These are phyloP conservation scores for Drosophila azteca DNA, from an alignment of 1,140 invertebrate genomes.

Conservation along the genomic window DNA sequence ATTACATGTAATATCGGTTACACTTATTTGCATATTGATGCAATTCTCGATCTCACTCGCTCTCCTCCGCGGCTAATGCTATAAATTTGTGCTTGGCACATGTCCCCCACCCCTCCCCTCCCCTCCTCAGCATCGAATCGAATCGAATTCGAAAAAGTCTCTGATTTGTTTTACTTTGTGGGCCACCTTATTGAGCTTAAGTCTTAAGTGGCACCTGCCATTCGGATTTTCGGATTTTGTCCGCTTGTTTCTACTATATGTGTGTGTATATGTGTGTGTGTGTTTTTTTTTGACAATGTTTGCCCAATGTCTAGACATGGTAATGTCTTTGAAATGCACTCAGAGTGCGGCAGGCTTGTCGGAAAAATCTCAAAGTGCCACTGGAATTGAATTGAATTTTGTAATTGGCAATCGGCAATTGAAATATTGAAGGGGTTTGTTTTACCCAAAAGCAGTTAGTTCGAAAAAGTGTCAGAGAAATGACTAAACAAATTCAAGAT, in stretches of 20 bases:
- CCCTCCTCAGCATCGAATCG: no score
- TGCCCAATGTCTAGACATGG: slow-evolving; percentile 70
- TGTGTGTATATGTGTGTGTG: no score
- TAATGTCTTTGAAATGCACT: slow-evolving; percentile 57
- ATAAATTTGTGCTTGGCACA: slow-evolving; percentile 77
- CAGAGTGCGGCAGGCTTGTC: slow-evolving; percentile 30
- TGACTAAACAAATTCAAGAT: no score
- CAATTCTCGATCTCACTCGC: slow-evolving; percentile 59
- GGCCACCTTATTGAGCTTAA: slow-evolving; percentile 52
- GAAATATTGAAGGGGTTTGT: no score
- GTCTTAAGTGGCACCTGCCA: slow-evolving; percentile 74
- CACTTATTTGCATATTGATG: slow-evolving; percentile 81
- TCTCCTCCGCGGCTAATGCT: slow-evolving; percentile 54
- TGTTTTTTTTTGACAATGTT: slow-evolving; percentile 62
- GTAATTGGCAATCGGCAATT: slow-evolving; percentile 10
- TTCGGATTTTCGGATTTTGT: slow-evolving; percentile 36
- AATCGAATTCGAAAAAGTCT: slow-evolving; percentile 14
- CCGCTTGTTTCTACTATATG: neutral
- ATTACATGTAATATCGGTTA: slow-evolving; percentile 83
- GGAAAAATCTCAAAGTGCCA: slow-evolving; percentile 67
- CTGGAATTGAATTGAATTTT: slow-evolving; percentile 43
- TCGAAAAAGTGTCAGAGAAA: no score
- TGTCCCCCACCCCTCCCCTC: slow-evolving; percentile 29
- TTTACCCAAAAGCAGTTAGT: no score
- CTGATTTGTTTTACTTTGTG: slow-evolving; percentile 47